phyloP scores from a whole-genome alignment of 2,113 vertebrate genomes.

The Pollimyrus isidori region DNA sequence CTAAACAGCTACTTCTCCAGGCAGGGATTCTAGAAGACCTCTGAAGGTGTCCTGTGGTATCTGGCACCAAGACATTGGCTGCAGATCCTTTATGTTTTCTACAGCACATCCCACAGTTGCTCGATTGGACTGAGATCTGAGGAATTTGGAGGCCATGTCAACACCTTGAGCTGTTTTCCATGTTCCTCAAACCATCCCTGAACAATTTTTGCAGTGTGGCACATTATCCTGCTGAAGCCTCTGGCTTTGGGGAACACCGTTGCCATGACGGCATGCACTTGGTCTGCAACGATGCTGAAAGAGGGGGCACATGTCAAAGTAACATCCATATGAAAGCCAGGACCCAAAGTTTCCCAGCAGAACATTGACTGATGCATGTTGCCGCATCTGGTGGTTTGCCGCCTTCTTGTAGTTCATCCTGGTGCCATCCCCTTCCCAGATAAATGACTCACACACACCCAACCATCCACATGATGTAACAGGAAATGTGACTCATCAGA shows the following conservation, averaged over 20 bases:
- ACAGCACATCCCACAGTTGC: not conserved
- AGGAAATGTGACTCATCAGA: not conserved
- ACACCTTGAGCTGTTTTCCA: not conserved
- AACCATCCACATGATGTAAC: not conserved
- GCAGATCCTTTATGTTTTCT: not conserved
- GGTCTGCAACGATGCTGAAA: not conserved
- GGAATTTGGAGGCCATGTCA: not conserved
- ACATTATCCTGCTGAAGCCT: not conserved
- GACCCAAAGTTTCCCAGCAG: not conserved
- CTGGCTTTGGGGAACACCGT: not conserved
- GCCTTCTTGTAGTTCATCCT: not conserved
- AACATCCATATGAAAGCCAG: not conserved
- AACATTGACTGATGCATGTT: not conserved
- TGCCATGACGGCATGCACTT: not conserved
- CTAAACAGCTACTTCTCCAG: not conserved
- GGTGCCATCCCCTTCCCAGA: not conserved
- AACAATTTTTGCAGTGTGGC: not conserved
- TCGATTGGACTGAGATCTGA: not conserved
- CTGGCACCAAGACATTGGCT: not conserved
- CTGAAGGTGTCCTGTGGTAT: not conserved
- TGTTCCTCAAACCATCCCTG: not conserved
- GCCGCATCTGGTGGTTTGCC: not conserved
- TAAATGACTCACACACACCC: not conserved
- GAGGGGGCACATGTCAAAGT: not conserved
- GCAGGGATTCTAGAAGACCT: not conserved